Percentiles rank a stretch among this genome's conserved stretches.
phyloP scores from a whole-genome alignment of 2,797 vertebrate genomes.

The Mallotus villosus region DNA sequence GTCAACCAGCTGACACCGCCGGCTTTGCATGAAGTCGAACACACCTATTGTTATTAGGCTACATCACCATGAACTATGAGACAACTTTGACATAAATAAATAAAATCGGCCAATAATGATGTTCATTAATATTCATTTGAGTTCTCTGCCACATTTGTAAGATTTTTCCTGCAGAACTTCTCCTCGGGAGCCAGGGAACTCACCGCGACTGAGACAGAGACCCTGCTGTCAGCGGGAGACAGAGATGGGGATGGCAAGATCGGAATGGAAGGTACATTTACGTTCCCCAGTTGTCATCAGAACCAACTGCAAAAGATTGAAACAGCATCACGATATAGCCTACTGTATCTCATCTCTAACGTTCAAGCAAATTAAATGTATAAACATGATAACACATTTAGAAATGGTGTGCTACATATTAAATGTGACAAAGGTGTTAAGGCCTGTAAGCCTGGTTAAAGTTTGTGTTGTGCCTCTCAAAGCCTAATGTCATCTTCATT shows the following conservation, averaged over 20 bases:
- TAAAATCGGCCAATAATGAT: no score
- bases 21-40: no score
- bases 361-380: slow-evolving; percentile 44
- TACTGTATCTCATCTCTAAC: background rate
- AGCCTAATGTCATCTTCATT: background rate
- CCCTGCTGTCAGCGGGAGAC: slow-evolving; percentile 71
- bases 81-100: no score
- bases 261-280: slow-evolving; percentile 62
- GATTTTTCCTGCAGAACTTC: slow-evolving; percentile 77
- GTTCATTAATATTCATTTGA: background rate
- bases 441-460: no score
- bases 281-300: no score
- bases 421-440: background rate
- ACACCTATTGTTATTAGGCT: background rate
- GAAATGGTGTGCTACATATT: background rate
- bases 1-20: no score
- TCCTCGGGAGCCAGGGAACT: slow-evolving; percentile 61
- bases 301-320: slow-evolving; percentile 13
- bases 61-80: background rate
- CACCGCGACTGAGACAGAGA: slow-evolving; percentile 68
- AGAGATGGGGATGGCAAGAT: slow-evolving; percentile 75
- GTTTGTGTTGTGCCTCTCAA: background rate
- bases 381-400: background rate
- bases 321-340: slow-evolving; percentile 49
- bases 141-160: slow-evolving; percentile 35